Evolutionary conservation across 2,888 invertebrate species (phyloP), one percentile per base, ranked within the genome.

Genomic region (Metallyticus violacea): DNA sequence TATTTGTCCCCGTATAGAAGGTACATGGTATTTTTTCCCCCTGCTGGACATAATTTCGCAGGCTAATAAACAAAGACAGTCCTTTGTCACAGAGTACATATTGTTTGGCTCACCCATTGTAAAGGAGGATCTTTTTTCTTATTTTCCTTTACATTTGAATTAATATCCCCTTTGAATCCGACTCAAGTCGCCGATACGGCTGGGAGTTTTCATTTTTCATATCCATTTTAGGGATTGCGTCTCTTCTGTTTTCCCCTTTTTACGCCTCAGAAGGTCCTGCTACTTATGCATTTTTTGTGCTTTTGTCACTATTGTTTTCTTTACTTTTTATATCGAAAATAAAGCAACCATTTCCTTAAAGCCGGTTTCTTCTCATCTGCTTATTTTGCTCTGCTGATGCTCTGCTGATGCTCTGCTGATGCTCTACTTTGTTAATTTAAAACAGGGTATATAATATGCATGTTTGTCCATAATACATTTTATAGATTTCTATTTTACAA

Each of bases 291-390:
- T 26, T 26, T 29, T 26, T 15, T 7, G 9, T 76, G 6, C 84
- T 78, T 40, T 29, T 87, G 40, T 77, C 78, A 15, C 28, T 81
- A 80, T 28, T 62, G 77, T 86, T 81, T 27, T 81, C 85, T 81
- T 62, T 76, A 25, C 6, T 1, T 22, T 15, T 62, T 62, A 15
- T 62, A 62, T 62, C 22, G 40, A 62, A 62, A 3, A 2, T 9
- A 4, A 62, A 62, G 15, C 1, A 62, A 62, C 40, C 22, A 15
- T 62, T 62, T 62, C 2, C 22, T 62, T 62, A 9, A 62, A 15
- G 3, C 22, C 22, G 40, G 40, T 62, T 3, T 62, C 22, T 62
- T 62, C 40, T 62, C 40, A 62, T 62, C 40, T 15, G 22, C 40
- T 6, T 62, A 15, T 15, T 62, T 62, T 15, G 15, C 40, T 4